These are phyloP conservation scores for Microchirus variegatus DNA, from an alignment of 2,797 vertebrate genomes.

Conservation along the genomic window DNA sequence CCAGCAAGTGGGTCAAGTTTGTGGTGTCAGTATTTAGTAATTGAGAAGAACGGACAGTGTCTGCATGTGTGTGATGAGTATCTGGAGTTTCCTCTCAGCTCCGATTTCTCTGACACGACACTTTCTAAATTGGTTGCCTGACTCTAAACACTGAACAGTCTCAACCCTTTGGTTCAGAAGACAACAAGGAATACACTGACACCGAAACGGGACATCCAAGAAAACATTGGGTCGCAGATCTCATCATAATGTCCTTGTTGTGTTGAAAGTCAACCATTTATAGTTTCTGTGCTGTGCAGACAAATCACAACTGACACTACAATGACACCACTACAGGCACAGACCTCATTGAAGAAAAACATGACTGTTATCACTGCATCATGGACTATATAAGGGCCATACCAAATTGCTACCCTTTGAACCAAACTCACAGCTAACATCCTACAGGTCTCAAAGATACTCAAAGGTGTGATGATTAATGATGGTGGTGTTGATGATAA, in stretches of 20 bases:
- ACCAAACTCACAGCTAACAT: conserved; percentile 19
- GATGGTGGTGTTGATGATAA: conserved; percentile 35
- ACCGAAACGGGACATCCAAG: not conserved
- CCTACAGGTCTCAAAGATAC: conserved; percentile 30
- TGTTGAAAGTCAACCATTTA: not conserved
- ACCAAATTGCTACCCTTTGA: conserved; percentile 18
- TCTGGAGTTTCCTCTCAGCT: conserved; percentile 53
- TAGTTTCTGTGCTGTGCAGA: not conserved
- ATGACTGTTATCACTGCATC: conserved; percentile 23
- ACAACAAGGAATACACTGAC: not conserved
- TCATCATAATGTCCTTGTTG: not conserved
- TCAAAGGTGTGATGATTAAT: conserved; percentile 63
- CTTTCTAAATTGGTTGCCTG: conserved; percentile 66
- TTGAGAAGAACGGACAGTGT: not conserved
- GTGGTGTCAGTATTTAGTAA: conserved; percentile 26
- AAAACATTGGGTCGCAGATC: not conserved
- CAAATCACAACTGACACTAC: not conserved
- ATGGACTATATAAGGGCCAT: conserved; percentile 34
- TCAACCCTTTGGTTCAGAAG: conserved; percentile 6
- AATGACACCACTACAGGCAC: not conserved
- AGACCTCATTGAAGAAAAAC: conserved; percentile 33
- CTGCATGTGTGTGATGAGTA: conserved; percentile 21
- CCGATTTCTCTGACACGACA: conserved; percentile 69
- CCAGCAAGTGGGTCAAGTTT: conserved; percentile 29
- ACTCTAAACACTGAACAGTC: conserved; percentile 35